Percentiles rank a stretch among this genome's conserved stretches.
Conservation (phyloP, 2,113 vertebrate species). For the Equus przewalskii region DNA sequence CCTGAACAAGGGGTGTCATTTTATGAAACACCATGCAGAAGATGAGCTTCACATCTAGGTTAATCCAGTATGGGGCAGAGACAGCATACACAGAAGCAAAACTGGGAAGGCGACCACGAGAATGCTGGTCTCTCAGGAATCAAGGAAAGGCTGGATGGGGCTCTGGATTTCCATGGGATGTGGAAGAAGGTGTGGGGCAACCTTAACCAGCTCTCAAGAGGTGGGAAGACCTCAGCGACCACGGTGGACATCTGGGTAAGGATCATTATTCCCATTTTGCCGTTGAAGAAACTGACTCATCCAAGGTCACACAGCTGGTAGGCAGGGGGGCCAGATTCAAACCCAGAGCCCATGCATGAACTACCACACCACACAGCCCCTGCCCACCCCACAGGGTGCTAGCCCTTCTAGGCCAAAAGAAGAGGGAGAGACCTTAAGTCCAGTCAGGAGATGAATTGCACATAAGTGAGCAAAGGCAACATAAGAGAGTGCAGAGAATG, state of each 20-base stretch:
- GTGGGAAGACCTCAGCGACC: not conserved
- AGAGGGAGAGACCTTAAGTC: not conserved
- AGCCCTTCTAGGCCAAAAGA: not conserved
- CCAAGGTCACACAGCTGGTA: not conserved
- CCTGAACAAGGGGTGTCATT: not conserved
- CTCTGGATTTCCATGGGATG: not conserved
- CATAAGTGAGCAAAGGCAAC: accelerated
- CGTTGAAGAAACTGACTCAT: not conserved
- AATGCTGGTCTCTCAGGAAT: not conserved
- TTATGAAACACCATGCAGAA: not conserved
- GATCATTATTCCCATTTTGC: not conserved
- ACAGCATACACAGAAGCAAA: not conserved
- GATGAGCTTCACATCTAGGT: not conserved
- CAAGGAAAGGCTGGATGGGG: not conserved
- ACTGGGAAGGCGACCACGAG: not conserved
- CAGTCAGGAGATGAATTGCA: not conserved
- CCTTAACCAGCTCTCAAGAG: not conserved
- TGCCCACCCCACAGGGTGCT: not conserved
- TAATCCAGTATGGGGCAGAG: not conserved
- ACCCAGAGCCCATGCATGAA: not conserved
- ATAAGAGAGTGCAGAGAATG: not conserved
- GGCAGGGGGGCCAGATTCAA: not conserved
- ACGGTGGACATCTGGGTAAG: not conserved
- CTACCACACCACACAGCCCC: not conserved
- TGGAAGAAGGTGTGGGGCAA: not conserved